These are phyloP conservation scores for Mimumesa dahlbomi DNA, from an alignment of 2,888 invertebrate genomes.

Conservation along the genomic window DNA sequence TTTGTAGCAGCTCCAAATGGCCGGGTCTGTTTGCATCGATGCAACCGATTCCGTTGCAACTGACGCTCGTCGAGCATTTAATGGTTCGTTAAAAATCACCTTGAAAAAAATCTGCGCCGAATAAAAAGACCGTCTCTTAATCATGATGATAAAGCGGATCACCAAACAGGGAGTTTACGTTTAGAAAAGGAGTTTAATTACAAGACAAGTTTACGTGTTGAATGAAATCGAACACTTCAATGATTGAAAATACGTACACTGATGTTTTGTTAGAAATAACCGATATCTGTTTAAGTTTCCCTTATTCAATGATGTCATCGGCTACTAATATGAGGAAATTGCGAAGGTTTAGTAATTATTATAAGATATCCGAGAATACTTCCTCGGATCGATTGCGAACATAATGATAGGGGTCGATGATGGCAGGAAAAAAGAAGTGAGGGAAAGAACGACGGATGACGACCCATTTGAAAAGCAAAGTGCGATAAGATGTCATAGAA, in stretches of 20 bases:
- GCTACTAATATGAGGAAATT: too few species aligned
- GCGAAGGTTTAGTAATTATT: constrained; percentile 16
- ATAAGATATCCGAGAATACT: not conserved
- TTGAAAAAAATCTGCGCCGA: not conserved
- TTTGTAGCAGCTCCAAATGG: constrained; percentile 1
- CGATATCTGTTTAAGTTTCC: too few species aligned
- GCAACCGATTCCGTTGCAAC: constrained; percentile 26
- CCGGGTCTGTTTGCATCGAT: constrained; percentile 9
- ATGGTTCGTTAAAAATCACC: constrained; percentile 22
- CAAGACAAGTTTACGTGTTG: too few species aligned
- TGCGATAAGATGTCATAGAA: constrained; percentile 36
- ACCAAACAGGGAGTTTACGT: too few species aligned
- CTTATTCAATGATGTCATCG: too few species aligned
- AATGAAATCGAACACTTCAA: too few species aligned
- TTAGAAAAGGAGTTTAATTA: too few species aligned
- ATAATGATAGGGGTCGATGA: constrained; percentile 12
- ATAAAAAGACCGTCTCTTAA: not conserved
- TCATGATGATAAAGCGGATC: too few species aligned
- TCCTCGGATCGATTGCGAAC: constrained; percentile 39
- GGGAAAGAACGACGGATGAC: constrained; percentile 34
- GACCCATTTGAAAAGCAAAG: constrained; percentile 51
- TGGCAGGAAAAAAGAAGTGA: constrained; percentile 18
- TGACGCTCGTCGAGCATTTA: constrained; percentile 27
- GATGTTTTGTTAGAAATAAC: too few species aligned
- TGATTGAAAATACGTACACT: too few species aligned